Conservation (phyloP, 2,113 vertebrate species). For the Podarcis muralis region DNA sequence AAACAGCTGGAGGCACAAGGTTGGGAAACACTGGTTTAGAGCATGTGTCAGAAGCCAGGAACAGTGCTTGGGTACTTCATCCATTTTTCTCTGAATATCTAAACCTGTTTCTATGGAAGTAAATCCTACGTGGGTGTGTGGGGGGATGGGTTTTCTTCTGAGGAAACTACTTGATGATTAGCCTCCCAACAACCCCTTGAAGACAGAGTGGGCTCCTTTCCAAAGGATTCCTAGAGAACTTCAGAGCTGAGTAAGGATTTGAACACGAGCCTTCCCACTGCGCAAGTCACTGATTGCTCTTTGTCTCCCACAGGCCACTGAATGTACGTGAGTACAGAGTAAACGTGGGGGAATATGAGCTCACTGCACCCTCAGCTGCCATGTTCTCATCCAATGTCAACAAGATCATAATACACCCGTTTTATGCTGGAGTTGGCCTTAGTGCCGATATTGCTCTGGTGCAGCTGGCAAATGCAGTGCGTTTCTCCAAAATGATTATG, state of each 20-base stretch:
- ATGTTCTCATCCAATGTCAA: not conserved
- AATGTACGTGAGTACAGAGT: not conserved
- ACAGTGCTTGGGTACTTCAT: not conserved
- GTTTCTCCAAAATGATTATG: not conserved
- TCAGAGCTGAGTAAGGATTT: too few species aligned
- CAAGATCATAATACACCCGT: not conserved
- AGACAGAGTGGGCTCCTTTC: too few species aligned
- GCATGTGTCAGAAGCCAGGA: too few species aligned
- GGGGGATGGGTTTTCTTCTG: not conserved
- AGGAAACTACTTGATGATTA: not conserved
- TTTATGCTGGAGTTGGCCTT: not conserved
- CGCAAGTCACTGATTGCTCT: not conserved
- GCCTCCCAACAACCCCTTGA: not conserved
- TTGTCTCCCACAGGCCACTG: not conserved
- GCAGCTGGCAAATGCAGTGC: not conserved
- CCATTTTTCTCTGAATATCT: not conserved
- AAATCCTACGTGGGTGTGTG: not conserved
- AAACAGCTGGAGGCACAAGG: too few species aligned
- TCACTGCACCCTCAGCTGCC: not conserved
- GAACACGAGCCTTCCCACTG: not conserved
- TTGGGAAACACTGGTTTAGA: too few species aligned
- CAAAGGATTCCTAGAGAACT: not conserved
- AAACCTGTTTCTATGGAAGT: too few species aligned
- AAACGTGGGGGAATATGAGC: not conserved
- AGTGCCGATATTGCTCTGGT: constrained; percentile 32